Evolutionary conservation across 2,888 invertebrate genomes (phyloP), one percentile per base, ranked within the genome.

Genomic region (Rhagonycha fulva): DNA sequence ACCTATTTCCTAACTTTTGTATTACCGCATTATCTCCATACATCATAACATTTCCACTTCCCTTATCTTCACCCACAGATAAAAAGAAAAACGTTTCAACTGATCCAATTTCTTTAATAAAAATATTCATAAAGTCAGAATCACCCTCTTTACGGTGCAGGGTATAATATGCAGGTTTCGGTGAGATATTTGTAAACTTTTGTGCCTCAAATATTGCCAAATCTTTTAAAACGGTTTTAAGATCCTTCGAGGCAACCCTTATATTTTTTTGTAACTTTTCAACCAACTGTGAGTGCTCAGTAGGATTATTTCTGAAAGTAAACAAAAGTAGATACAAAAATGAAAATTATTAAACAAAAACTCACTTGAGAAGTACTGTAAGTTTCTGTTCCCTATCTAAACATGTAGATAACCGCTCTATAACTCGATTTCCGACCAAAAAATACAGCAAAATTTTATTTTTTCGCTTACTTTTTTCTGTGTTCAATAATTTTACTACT

Each of bases 101-200:
- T 0, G 88, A 89, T 62, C 91, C 92, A 70, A 94, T 84, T 79
- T 92, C 92, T 80, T 92, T 91, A 14, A 94, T 88, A 75, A 96
- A 89, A 23, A 90, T 89, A 79, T 92, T 91, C 84, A 94, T 93
- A 83, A 94, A 96, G 82, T 95, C 95, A 7, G 91, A 90, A 80
- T 95, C 95, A 0, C 93, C 95, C 84, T 95, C 95, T 82, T 93
- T 94, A 79, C 93, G 91, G 82, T 91, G 92, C 83, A 93, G 85
- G 30, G 89, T 88, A 77, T 90, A 88, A 82, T 89, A 93, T 82
- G 90, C 90, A 0, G 92, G 92, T 72, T 87, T 85, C 0, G 90
- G 89, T 0, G 84, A 79, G 0, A 84, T 77, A 14, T 82, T 84
- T 83, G 90, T 91, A 47, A 94, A 88, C 83, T 90, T 91, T 3